Evolutionary conservation across 37 sponge, comb jelly and placozoan species (phyloP).

Genomic region (Diacarnus erythraeanus): DNA sequence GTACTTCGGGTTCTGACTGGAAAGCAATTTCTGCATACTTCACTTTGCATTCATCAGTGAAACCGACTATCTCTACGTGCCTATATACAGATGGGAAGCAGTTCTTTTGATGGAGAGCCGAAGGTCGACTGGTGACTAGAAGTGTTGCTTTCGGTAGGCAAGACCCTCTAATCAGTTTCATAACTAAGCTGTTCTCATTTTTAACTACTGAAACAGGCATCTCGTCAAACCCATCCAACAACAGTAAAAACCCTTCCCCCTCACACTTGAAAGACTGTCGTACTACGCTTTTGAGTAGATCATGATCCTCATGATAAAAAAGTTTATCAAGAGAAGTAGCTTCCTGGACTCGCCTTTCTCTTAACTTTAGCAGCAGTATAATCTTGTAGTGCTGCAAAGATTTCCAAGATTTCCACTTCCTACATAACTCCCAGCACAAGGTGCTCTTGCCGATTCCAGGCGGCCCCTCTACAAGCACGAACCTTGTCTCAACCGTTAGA

Average conservation of each 20-base stretch:
- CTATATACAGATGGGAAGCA: neutral
- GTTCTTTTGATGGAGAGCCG: neutral
- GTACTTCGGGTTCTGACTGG: neutral
- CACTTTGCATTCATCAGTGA: neutral
- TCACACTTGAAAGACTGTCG: neutral
- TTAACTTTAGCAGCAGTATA: slow-evolving; percentile 8
- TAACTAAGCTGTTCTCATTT: neutral
- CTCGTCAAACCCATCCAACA: slow-evolving; percentile 49
- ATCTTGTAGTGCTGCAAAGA: neutral
- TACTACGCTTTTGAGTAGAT: neutral
- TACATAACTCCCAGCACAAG: slow-evolving; percentile 20
- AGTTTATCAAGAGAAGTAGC: slow-evolving; percentile 5
- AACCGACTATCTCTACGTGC: slow-evolving; percentile 32
- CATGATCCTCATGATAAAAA: neutral
- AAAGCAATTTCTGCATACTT: slow-evolving; percentile 8
- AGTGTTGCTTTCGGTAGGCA: slow-evolving; percentile 11
- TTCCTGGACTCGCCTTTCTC: slow-evolving; percentile 10
- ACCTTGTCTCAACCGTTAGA: neutral
- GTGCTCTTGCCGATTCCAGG: slow-evolving; percentile 47
- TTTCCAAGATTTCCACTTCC: neutral
- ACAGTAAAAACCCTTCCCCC: slow-evolving; percentile 11
- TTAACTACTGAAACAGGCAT: neutral
- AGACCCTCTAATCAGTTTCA: neutral
- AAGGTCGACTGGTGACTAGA: slow-evolving; percentile 39
- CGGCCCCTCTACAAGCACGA: slow-evolving; percentile 26